These are phyloP conservation scores for Leptinotarsa undecemlineata DNA, from an alignment of 1,140 invertebrate species.

Conservation along the genomic window DNA sequence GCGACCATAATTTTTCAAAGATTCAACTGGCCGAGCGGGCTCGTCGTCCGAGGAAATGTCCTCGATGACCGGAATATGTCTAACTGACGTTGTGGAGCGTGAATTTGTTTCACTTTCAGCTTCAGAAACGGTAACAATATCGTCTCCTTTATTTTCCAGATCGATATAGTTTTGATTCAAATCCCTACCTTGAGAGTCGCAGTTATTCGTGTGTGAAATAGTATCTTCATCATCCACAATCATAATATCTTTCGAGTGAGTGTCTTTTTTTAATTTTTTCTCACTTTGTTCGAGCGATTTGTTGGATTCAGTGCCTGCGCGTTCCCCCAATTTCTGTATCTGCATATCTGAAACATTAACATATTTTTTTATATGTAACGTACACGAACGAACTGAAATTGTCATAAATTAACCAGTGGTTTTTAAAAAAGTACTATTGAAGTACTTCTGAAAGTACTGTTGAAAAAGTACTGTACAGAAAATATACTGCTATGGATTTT, in stretches of 20 bases:
- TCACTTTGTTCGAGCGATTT: neutral
- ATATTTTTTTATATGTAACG: neutral
- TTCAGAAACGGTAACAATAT: neutral
- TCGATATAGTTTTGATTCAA: slow-evolving; percentile 10
- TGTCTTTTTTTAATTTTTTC: neutral
- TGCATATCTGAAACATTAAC: neutral
- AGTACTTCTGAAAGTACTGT: too few relatives aligned
- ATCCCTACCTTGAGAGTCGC: neutral
- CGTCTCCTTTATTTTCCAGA: neutral
- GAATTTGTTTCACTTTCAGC: neutral
- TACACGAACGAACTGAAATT: too few relatives aligned
- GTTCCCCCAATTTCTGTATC: neutral
- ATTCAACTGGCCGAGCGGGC: neutral
- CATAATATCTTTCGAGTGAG: neutral
- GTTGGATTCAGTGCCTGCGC: neutral
- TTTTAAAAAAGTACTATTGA: too few relatives aligned
- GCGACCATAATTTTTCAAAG: neutral
- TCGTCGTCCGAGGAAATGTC: slow-evolving; percentile 20
- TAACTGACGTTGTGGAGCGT: neutral
- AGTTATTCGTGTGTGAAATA: too few relatives aligned
- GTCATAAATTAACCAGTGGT: too few relatives aligned
- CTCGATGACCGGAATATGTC: neutral
- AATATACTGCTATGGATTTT: too few relatives aligned
- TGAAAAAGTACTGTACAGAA: too few relatives aligned
- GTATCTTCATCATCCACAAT: too few relatives aligned